These are phyloP conservation scores for Dasypolia templi DNA, from an alignment of 2,888 invertebrate species.

Conservation along the genomic window DNA sequence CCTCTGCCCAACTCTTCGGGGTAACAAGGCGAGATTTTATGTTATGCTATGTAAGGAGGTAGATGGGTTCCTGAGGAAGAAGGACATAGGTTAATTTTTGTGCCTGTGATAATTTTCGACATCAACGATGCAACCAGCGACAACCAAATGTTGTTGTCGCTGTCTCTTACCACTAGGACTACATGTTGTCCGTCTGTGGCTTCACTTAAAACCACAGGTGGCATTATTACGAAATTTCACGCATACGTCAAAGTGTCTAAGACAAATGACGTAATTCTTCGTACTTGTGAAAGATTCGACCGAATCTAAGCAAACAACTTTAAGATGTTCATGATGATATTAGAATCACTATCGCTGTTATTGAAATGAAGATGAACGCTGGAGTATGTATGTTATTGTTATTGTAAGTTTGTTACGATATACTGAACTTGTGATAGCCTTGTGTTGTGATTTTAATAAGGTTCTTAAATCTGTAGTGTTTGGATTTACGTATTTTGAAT, in stretches of 20 bases:
- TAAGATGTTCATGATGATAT: constrained; percentile 32
- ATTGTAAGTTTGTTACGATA: too few species aligned
- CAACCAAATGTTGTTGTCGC: too few species aligned
- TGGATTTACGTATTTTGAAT: too few species aligned
- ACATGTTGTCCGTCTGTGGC: not conserved
- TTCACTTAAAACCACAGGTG: constrained; percentile 36
- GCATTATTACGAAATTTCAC: constrained; percentile 48
- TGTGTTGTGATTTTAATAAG: too few species aligned
- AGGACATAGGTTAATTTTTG: too few species aligned
- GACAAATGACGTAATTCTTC: constrained; percentile 42
- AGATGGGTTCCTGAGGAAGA: too few species aligned
- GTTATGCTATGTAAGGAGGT: too few species aligned
- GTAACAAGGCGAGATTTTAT: too few species aligned
- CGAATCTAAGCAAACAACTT: constrained; percentile 41
- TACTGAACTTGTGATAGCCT: too few species aligned
- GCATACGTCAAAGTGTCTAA: constrained; percentile 39
- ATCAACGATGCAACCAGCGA: too few species aligned
- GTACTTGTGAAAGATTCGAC: constrained; percentile 38
- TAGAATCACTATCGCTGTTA: constrained; percentile 32
- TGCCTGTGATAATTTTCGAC: too few species aligned
- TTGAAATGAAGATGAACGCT: constrained; percentile 10
- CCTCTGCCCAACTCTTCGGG: too few species aligned
- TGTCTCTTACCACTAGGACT: not conserved
- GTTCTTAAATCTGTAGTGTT: not conserved
- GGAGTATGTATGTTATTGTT: constrained; percentile 4